Percentiles rank a stretch among this genome's conserved stretches.
phyloP scores from a whole-genome alignment of 2,113 vertebrate species.

The Nycticryphes semicollaris region DNA sequence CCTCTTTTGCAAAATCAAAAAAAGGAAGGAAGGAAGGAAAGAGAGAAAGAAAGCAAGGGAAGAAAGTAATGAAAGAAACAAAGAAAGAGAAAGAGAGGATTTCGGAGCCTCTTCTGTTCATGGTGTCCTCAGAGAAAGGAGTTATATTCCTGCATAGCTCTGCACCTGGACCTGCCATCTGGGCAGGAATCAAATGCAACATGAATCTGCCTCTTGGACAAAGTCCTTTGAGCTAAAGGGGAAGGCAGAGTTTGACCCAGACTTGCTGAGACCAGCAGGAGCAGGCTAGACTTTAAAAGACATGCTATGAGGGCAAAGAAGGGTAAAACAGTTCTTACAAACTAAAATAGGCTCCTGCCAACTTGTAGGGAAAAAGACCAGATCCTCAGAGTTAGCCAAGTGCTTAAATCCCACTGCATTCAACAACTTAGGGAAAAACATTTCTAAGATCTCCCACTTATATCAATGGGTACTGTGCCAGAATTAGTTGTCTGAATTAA shows the following conservation, averaged over 20 bases:
- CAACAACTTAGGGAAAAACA: background rate
- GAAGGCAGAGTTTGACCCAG: background rate
- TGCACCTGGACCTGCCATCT: background rate
- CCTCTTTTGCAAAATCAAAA: background rate
- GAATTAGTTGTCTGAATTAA: background rate
- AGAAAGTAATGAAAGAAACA: no score
- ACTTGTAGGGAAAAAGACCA: background rate
- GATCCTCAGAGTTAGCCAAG: background rate
- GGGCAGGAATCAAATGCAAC: background rate
- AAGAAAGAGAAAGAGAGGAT: background rate
- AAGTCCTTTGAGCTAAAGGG: background rate
- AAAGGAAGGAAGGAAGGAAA: background rate
- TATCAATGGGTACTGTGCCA: background rate
- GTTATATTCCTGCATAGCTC: background rate
- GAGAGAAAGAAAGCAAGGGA: rapidly evolving
- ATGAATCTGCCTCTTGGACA: background rate
- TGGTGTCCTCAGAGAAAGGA: background rate
- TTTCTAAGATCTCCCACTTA: background rate
- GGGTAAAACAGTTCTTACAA: background rate
- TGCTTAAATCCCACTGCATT: background rate
- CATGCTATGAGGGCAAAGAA: background rate
- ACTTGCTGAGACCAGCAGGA: background rate
- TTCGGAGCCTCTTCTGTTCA: background rate
- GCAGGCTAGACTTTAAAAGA: background rate
- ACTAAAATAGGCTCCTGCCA: background rate